Percentiles rank a stretch among this genome's conserved stretches.
These are phyloP conservation scores for Sarcophilus harrisii DNA, from an alignment of 2,797 vertebrate genomes.

Conservation along the genomic window DNA sequence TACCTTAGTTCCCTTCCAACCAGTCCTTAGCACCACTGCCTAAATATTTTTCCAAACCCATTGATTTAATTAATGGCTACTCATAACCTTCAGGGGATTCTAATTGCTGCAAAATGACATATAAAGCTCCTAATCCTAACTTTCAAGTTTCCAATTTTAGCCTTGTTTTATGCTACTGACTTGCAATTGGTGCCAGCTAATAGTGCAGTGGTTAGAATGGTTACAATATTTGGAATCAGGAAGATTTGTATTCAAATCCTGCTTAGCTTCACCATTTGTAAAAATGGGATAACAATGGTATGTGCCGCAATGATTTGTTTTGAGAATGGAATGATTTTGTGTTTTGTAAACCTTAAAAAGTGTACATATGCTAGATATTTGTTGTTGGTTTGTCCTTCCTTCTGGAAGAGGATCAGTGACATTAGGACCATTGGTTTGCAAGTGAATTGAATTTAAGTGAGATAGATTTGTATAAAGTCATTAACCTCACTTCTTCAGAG, in stretches of 20 bases:
- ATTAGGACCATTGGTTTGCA: not conserved
- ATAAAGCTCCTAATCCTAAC: not conserved
- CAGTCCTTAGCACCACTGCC: not conserved
- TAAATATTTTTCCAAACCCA: not conserved
- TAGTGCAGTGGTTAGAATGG: not conserved
- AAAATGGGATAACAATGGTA: not conserved
- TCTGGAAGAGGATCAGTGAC: not conserved
- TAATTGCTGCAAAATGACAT: not conserved
- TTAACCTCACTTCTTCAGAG: too few relatives aligned
- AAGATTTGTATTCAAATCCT: not conserved
- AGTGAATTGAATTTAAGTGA: too few relatives aligned
- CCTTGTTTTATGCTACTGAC: not conserved
- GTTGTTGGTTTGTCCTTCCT: not conserved
- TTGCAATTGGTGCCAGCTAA: not conserved
- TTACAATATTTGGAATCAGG: not conserved
- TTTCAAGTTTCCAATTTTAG: not conserved
- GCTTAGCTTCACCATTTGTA: not conserved
- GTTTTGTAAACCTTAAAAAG: not conserved
- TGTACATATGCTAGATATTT: not conserved
- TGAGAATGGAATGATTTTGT: not conserved
- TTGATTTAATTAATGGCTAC: not conserved
- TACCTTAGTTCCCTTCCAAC: not conserved
- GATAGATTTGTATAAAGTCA: too few relatives aligned
- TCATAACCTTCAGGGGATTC: not conserved
- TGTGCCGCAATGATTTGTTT: not conserved